phyloP scores from a whole-genome alignment of 2,113 vertebrate genomes.

The Lepus europaeus region DNA sequence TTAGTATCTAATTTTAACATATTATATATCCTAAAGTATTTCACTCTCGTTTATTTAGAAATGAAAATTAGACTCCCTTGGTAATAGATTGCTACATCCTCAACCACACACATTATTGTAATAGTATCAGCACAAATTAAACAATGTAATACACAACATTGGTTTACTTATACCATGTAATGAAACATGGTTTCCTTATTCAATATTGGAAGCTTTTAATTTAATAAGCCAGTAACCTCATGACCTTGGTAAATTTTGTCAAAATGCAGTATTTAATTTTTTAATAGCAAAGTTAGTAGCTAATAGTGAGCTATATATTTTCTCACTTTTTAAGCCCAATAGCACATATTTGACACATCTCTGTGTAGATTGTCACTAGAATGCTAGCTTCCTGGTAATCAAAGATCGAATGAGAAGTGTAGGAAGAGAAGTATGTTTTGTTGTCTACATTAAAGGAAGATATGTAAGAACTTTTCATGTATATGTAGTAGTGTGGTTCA shows the following conservation, averaged over 20 bases:
- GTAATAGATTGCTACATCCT: neutral
- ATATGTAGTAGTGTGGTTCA: neutral
- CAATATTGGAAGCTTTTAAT: neutral
- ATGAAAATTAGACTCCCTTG: neutral
- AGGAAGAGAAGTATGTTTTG: neutral
- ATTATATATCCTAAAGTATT: neutral
- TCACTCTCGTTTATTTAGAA: neutral
- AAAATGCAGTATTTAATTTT: neutral
- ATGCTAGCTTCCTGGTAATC: neutral
- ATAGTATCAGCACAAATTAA: neutral
- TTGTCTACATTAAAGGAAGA: neutral
- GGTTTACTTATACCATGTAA: neutral
- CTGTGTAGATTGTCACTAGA: neutral
- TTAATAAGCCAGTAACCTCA: neutral
- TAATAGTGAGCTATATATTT: neutral
- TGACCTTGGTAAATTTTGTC: neutral
- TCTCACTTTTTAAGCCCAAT: neutral
- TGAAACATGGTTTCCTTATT: neutral
- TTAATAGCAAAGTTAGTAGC: neutral
- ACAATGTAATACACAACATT: neutral
- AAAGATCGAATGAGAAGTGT: neutral
- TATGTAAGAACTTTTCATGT: neutral
- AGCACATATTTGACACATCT: neutral
- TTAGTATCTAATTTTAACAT: neutral
- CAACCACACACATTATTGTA: neutral